These are phyloP conservation scores for Gymnothorax javanicus DNA, from an alignment of 2,797 vertebrate species.

Conservation along the genomic window DNA sequence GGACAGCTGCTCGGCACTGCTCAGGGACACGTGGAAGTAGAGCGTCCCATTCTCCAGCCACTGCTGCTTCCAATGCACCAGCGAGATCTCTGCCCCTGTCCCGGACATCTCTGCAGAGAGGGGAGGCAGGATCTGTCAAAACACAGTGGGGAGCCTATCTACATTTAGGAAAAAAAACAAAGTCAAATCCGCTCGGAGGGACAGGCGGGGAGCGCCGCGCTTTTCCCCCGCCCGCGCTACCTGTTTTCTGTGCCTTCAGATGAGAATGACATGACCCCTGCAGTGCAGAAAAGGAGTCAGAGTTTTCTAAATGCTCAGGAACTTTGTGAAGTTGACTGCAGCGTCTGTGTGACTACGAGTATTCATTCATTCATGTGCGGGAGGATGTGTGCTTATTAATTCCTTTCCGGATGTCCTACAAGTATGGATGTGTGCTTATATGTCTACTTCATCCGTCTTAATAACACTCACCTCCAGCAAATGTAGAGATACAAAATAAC, in stretches of 20 bases:
- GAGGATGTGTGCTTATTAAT: neutral
- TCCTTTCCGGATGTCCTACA: neutral
- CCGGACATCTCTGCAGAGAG: conserved; percentile 90
- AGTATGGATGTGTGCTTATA: neutral
- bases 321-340: neutral
- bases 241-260: neutral
- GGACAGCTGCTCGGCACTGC: conserved; percentile 80
- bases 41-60: conserved; percentile 97
- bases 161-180: neutral
- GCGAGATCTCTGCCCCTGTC: conserved; percentile 86
- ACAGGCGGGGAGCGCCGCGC: neutral
- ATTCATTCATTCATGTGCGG: neutral
- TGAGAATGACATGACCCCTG: neutral
- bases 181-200: neutral
- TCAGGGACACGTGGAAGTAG: conserved; percentile 94
- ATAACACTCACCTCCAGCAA: neutral
- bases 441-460: neutral
- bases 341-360: neutral
- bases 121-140: neutral
- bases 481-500: neutral
- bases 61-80: conserved; percentile 98
- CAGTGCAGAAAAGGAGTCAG: neutral
- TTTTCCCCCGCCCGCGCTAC: neutral
- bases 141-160: neutral
- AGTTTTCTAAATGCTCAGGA: neutral